These are phyloP conservation scores for Neogobius melanostomus DNA, from an alignment of 2,113 vertebrate species.

Conservation along the genomic window DNA sequence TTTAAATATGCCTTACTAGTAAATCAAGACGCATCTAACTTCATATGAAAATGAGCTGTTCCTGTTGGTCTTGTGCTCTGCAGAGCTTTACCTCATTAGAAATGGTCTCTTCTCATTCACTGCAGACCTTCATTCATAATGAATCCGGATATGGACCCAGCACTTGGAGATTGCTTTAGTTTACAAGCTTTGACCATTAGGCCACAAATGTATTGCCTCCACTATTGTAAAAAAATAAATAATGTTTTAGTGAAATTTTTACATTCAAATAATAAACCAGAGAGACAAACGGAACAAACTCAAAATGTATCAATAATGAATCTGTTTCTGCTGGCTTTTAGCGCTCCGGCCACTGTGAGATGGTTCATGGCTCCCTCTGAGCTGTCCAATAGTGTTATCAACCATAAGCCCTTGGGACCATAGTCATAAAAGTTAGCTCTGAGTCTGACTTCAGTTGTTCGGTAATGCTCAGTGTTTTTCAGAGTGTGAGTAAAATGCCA, in stretches of 20 bases:
- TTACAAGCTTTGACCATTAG: not conserved
- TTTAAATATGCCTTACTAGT: not conserved
- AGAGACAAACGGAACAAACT: too few species aligned
- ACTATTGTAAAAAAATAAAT: not conserved
- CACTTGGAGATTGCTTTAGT: not conserved
- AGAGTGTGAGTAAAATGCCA: conserved; percentile 11
- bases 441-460: conserved; percentile 10
- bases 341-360: not conserved
- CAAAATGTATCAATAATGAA: too few species aligned
- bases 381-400: not conserved
- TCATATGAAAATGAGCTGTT: not conserved
- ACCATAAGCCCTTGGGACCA: not conserved
- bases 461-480: conserved; percentile 12
- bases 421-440: not conserved
- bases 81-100: not conserved
- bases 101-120: not conserved
- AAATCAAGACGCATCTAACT: not conserved
- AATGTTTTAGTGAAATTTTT: too few species aligned
- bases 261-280: too few species aligned
- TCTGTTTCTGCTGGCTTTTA: not conserved
- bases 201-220: not conserved
- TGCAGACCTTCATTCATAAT: conserved; percentile 35
- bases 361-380: not conserved
- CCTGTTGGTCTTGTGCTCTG: not conserved
- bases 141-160: conserved; percentile 27